Evolutionary conservation across 2,113 vertebrate species (phyloP), one percentile per base, ranked within the genome.

Genomic region (Raphicerus campestris): DNA sequence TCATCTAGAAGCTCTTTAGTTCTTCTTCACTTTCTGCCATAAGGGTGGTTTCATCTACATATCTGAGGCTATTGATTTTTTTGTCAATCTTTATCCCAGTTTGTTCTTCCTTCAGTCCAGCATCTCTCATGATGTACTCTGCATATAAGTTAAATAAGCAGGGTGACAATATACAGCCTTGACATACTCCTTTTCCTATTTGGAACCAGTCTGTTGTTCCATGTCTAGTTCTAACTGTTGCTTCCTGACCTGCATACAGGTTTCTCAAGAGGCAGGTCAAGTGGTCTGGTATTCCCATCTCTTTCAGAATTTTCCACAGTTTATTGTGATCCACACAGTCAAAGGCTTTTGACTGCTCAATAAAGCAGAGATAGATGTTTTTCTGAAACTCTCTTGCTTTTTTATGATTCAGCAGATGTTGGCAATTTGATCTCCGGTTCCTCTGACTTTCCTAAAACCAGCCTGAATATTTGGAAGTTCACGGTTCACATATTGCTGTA

Each of bases 401-500:
- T 39, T 70, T 0, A 13, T 70, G n/a, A 70, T 22, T 17, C 5
- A 5, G 19, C 1, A 6, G n/a, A 70, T 39, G 19, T 22, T 70
- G 19, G 19, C 66, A 70, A 22, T 70, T 22, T 39, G 66, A 70
- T 70, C 66, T 70, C n/a, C 11, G 5, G n/a, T 39, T 70, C 66
- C 19, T 70, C n/a, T 70, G 19, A 10, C 66, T 70, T 70, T 39
- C 10, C 66, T 73, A 39, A 73, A 39, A 22, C 0, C 0, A 73
- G 5, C 10, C 39, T 22, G 66, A 39, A 73, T 10, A 70, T 70
- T 20, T 70, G 5, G 19, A 70, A 70, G 0, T 70, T 70, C 66
- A 39, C 5, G 0, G n/a, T 73, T 39, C n/a, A 39, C 2, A 0
- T 22, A 39, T 22, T 73, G 10, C n/a, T 39, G 13, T 56, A 9